These are phyloP conservation scores for Pristionchus japonicus DNA, from an alignment of 2,888 invertebrate genomes.

Conservation along the genomic window DNA sequence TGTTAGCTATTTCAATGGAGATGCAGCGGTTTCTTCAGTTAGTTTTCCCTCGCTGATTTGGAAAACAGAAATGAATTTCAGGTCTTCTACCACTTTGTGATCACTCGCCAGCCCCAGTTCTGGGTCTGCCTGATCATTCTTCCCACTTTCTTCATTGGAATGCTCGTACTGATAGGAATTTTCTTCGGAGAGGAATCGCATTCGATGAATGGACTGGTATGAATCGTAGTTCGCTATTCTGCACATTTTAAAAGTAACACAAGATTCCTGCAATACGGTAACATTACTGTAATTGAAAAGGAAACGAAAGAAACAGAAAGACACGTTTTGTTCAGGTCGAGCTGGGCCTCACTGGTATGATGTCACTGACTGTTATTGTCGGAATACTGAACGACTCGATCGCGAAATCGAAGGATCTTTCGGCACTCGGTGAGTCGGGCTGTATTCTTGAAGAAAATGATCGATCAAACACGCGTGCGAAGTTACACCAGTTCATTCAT, in stretches of 20 bases:
- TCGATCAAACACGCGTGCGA: no score
- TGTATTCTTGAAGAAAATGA: no score
- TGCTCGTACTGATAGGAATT: not conserved
- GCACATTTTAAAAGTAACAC: no score
- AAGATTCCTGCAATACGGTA: no score
- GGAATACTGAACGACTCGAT: not conserved
- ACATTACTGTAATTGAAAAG: no score
- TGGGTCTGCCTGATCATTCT: conserved; percentile 7
- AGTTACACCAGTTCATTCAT: no score
- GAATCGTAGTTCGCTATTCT: no score
- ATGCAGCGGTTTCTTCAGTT: not conserved
- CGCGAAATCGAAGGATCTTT: not conserved
- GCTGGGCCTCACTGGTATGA: not conserved
- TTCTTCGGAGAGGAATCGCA: conserved; percentile 12
- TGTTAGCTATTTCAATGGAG: not conserved
- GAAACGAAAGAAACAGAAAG: no score
- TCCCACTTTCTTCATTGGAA: conserved; percentile 24
- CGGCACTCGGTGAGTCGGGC: not conserved
- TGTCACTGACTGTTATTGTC: not conserved
- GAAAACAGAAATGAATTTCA: not conserved
- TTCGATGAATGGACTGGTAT: not conserved
- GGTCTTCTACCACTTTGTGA: not conserved
- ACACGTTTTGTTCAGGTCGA: not conserved
- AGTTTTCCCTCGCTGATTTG: not conserved
- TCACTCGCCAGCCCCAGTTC: conserved; percentile 25